Evolutionary conservation across 2,113 vertebrate species (phyloP).

Genomic region (Ptilorrhoa leucosticta): DNA sequence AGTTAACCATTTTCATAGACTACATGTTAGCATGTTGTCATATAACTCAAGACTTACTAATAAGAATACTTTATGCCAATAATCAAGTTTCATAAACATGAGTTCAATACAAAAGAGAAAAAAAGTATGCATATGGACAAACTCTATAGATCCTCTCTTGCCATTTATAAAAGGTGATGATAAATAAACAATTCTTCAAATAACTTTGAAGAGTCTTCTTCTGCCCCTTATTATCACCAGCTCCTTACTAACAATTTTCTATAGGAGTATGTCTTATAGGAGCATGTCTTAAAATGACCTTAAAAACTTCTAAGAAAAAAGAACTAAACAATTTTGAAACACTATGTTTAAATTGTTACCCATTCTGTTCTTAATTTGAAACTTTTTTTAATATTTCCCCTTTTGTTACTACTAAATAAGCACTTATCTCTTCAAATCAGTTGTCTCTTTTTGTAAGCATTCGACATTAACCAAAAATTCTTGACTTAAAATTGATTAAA

Average conservation of each 20-base stretch:
- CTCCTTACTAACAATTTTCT: neutral
- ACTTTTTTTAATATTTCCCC: neutral
- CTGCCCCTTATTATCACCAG: neutral
- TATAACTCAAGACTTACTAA: neutral
- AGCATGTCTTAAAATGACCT: neutral
- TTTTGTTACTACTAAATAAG: neutral
- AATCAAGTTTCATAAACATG: neutral
- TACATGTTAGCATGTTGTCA: neutral
- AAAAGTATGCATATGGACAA: neutral
- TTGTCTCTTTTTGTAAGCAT: neutral
- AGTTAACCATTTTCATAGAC: neutral
- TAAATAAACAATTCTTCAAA: neutral
- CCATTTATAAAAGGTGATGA: neutral
- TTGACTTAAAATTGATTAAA: neutral
- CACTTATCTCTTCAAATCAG: neutral
- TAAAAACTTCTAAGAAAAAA: neutral
- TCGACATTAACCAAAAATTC: neutral
- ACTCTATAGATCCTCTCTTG: neutral
- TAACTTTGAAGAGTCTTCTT: neutral
- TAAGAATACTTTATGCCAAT: neutral
- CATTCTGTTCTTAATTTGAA: neutral
- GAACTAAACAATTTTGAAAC: neutral
- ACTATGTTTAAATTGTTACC: neutral
- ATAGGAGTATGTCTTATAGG: neutral
- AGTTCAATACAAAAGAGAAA: neutral